These are phyloP conservation scores for Cyrtorhinus lividipennis DNA, from an alignment of 1,140 invertebrate species.

Conservation along the genomic window DNA sequence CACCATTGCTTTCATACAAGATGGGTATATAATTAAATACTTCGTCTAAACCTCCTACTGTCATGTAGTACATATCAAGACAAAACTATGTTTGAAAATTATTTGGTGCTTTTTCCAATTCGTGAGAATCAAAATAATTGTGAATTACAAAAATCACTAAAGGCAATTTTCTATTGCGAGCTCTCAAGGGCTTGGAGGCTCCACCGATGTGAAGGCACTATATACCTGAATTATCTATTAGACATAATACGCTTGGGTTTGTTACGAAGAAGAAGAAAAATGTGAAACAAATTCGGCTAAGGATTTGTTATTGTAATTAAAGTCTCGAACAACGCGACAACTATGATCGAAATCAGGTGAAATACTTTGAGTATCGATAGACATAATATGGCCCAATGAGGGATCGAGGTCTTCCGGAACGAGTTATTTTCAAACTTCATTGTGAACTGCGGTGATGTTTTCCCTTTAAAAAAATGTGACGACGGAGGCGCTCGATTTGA, in stretches of 20 bases:
- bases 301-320: background rate
- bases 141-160: background rate
- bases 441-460: too few relatives aligned
- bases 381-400: background rate
- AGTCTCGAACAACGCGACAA: background rate
- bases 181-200: background rate
- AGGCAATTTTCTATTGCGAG: background rate
- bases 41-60: background rate
- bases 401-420: too few relatives aligned
- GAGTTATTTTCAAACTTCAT: too few relatives aligned
- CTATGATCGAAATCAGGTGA: background rate
- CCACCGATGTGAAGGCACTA: background rate
- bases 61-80: constrained; percentile 4
- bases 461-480: too few relatives aligned
- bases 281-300: too few relatives aligned
- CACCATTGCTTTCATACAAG: constrained; percentile 4
- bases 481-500: too few relatives aligned
- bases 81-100: background rate
- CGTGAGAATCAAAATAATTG: background rate
- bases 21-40: background rate
- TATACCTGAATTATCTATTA: background rate
- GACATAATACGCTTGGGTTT: background rate
- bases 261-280: background rate
- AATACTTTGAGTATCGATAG: background rate
- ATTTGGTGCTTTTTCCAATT: background rate